phyloP scores from a whole-genome alignment of 1,140 invertebrate genomes.

The Scaptomyza graminum region DNA sequence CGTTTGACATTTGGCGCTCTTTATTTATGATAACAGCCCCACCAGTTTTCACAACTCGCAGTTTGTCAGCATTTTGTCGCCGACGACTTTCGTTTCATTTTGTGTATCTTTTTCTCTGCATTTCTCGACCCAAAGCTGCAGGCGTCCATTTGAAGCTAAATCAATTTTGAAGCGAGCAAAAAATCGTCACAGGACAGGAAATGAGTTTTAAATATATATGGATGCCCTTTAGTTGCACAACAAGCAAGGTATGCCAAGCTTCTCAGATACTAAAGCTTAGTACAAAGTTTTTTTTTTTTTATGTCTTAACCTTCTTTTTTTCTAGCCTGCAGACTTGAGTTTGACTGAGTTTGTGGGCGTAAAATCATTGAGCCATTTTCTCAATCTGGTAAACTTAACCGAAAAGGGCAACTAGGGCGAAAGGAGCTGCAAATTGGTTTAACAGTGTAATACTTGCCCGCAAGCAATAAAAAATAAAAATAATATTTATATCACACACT shows the following conservation, averaged over 20 bases:
- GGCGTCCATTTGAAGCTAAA: slow-evolving; percentile 47
- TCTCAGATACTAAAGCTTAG: not conserved
- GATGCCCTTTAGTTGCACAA: not conserved
- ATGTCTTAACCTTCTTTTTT: not conserved
- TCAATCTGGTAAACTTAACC: slow-evolving; percentile 61
- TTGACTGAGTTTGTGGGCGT: slow-evolving; percentile 49
- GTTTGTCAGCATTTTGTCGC: slow-evolving; percentile 80
- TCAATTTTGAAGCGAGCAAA: slow-evolving; percentile 46
- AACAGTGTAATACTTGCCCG: slow-evolving; percentile 54
- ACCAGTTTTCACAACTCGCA: slow-evolving; percentile 44
- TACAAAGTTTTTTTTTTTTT: too few species aligned
- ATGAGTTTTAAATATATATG: slow-evolving; percentile 61
- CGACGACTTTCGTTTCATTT: slow-evolving; percentile 37
- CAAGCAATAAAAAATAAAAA: slow-evolving; percentile 55
- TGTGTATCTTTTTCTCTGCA: slow-evolving; percentile 27
- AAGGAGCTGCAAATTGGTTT: slow-evolving; percentile 68
- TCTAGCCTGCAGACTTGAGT: slow-evolving; percentile 29
- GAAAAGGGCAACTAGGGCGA: slow-evolving; percentile 20
- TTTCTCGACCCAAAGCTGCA: slow-evolving; percentile 70
- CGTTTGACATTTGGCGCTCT: slow-evolving; percentile 74
- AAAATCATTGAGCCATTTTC: slow-evolving; percentile 52
- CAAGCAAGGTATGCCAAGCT: not conserved
- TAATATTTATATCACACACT: slow-evolving; percentile 39
- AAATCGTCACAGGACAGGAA: slow-evolving; percentile 54
- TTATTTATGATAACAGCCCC: slow-evolving; percentile 78